Evolutionary conservation across 2,888 invertebrate species (phyloP).

Genomic region (Eupithecia abbreviata): DNA sequence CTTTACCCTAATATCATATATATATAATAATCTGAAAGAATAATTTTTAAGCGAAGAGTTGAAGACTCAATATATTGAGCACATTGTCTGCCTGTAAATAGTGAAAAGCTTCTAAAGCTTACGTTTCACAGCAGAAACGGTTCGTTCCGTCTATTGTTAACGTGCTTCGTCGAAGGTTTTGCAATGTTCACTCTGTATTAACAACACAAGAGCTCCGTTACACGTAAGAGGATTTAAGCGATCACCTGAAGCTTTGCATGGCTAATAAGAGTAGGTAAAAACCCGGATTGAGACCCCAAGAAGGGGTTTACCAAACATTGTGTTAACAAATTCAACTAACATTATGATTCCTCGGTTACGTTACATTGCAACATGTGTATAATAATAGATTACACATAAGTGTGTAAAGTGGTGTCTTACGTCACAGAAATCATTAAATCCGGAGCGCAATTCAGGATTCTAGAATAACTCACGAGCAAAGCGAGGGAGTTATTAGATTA

Average conservation of each 20-base stretch:
- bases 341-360: neutral
- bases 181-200: constrained; percentile 51
- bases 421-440: too few relatives aligned
- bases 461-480: too few relatives aligned
- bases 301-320: neutral
- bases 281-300: neutral
- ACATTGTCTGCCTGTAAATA: neutral
- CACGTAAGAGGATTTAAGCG: constrained; percentile 2
- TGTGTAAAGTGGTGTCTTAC: too few relatives aligned
- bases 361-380: neutral
- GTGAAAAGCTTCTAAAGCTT: neutral
- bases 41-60: neutral
- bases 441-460: too few relatives aligned
- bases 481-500: too few relatives aligned
- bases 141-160: neutral
- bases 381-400: too few relatives aligned
- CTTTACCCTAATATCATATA: too few relatives aligned
- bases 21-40: too few relatives aligned
- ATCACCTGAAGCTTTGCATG: constrained; percentile 2
- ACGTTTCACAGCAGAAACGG: neutral
- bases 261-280: neutral
- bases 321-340: neutral
- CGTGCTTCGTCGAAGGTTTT: neutral
- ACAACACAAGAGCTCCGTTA: constrained; percentile 27
- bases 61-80: neutral